A percentile compares a stretch with the other conserved stretches of the same genome.
These are phyloP conservation scores for Chionoecetes opilio DNA, from an alignment of 1,140 invertebrate genomes.

Conservation along the genomic window DNA sequence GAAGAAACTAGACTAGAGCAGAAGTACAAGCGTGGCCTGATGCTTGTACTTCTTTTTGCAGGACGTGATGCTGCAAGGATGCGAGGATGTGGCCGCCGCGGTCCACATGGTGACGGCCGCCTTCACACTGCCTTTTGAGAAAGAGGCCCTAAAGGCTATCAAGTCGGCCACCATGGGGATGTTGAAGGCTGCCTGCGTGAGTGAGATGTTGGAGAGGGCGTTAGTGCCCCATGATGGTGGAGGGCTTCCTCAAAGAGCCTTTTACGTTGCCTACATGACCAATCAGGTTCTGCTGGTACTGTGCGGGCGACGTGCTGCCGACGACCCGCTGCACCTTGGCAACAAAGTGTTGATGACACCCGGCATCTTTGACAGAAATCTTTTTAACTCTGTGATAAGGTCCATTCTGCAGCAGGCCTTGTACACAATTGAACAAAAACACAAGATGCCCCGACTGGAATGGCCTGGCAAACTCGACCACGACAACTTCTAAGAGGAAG, in stretches of 20 bases:
- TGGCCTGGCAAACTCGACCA: neutral
- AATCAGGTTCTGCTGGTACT: conserved; percentile 36
- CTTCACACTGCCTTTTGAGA: neutral
- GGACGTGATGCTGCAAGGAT: conserved; percentile 49
- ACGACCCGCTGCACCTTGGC: conserved; percentile 4
- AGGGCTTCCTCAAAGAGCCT: neutral
- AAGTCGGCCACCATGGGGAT: neutral
- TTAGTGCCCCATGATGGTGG: conserved; percentile 36
- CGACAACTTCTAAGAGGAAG: neutral
- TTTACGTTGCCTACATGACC: neutral
- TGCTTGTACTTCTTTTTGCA: too few species aligned
- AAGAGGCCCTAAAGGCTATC: neutral
- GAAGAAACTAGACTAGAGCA: neutral
- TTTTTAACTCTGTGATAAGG: neutral
- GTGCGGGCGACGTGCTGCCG: neutral
- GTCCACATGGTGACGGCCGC: neutral
- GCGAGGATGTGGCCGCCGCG: neutral
- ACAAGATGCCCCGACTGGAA: neutral
- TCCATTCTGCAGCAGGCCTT: neutral
- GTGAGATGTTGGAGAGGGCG: neutral
- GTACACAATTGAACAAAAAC: neutral
- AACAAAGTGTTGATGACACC: conserved; percentile 12
- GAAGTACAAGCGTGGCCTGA: neutral
- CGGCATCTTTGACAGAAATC: neutral
- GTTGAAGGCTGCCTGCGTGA: neutral